Evolutionary conservation across 2,113 vertebrate species (phyloP).

Genomic region (Helogale parvula): DNA sequence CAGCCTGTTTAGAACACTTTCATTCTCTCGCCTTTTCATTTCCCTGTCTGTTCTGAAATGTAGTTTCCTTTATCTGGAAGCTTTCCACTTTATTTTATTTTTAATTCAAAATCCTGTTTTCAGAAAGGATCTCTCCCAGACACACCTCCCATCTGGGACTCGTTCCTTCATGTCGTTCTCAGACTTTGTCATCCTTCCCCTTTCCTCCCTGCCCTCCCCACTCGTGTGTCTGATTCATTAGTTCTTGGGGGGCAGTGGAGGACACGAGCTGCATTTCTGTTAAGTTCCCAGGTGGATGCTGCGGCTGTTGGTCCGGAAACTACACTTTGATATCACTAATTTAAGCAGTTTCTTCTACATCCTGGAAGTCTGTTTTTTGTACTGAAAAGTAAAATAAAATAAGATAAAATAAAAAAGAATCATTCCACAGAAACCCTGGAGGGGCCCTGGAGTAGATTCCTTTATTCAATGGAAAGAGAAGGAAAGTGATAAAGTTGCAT

Average conservation of each 20-base stretch:
- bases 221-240: too few species aligned
- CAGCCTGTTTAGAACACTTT: neutral
- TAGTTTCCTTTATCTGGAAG: slow-evolving; percentile 15
- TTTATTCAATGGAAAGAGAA: neutral
- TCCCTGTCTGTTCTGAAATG: slow-evolving; percentile 15
- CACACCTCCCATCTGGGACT: neutral
- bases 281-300: neutral
- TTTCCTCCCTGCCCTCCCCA: neutral
- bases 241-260: too few species aligned
- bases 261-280: neutral
- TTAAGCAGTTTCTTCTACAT: neutral
- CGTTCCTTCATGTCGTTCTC: neutral
- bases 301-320: neutral
- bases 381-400: neutral
- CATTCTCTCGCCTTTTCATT: slow-evolving; percentile 8
- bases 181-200: neutral
- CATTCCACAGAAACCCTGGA: neutral
- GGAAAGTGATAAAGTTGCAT: neutral
- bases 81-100: slow-evolving; percentile 33
- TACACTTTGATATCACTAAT: neutral
- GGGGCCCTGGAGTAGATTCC: neutral
- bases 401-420: neutral
- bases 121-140: neutral
- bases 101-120: slow-evolving; percentile 9
- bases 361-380: neutral